phyloP scores from a whole-genome alignment of 2,113 vertebrate species.

The Plestiodon gilberti region DNA sequence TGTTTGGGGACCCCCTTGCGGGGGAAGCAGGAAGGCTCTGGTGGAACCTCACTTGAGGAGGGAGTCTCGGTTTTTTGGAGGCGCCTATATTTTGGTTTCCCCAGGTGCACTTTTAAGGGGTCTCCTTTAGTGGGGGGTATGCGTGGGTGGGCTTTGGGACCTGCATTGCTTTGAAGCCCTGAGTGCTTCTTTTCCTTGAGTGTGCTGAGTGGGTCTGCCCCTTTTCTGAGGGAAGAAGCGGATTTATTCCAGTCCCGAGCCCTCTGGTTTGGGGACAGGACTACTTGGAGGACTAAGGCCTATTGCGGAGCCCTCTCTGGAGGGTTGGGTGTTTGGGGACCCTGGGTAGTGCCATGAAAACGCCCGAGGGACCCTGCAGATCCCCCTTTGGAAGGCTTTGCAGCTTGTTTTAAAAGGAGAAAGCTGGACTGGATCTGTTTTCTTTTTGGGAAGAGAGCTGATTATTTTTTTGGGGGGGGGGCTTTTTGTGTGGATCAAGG shows the following conservation, averaged over 20 bases:
- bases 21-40: constrained; percentile 23
- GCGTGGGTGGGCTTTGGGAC: not conserved
- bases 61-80: not conserved
- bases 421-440: not conserved
- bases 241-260: too few relatives aligned
- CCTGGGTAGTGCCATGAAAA: not conserved
- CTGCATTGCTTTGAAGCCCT: not conserved
- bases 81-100: too few relatives aligned
- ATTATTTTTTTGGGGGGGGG: not conserved
- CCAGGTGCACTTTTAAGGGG: too few relatives aligned
- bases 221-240: not conserved
- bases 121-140: not conserved
- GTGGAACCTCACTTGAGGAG: constrained; percentile 35
- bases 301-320: not conserved
- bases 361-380: not conserved
- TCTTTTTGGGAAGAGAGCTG: not conserved
- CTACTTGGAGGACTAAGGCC: not conserved
- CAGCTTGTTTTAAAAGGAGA: not conserved
- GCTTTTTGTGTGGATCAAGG: not conserved
- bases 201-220: not conserved
- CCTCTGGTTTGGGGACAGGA: too few relatives aligned
- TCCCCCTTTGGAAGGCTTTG: not conserved
- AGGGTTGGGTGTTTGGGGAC: not conserved
- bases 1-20: not conserved
- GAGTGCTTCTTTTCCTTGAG: too few relatives aligned